Conservation (phyloP, 1,140 invertebrate genomes). For the Camponotus floridanus region DNA sequence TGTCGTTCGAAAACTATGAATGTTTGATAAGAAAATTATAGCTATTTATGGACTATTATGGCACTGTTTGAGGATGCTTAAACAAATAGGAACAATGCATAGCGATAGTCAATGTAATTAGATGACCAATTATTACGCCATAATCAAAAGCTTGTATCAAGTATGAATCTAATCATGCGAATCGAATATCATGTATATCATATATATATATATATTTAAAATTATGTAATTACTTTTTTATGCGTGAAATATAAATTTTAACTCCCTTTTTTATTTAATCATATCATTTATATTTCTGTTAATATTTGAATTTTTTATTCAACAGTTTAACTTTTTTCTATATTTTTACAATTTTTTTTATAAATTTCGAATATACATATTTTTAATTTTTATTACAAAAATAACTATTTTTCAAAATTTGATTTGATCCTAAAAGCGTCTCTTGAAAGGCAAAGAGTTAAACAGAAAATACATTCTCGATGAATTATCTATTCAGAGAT, state of each 20-base stretch:
- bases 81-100: not conserved
- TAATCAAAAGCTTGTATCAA: conserved; percentile 50
- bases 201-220: not conserved
- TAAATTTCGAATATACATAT: not conserved
- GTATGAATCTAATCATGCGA: conserved; percentile 30
- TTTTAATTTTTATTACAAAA: conserved; percentile 32
- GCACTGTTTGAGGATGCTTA: not conserved
- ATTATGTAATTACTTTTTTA: not conserved
- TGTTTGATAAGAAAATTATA: not conserved
- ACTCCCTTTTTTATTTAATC: not conserved
- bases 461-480: not conserved
- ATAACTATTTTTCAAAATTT: conserved; percentile 17
- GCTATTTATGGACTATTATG: not conserved
- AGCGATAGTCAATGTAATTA: conserved; percentile 7
- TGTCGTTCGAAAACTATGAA: not conserved
- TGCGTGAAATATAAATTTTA: not conserved
- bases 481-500: conserved; percentile 50
- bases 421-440: conserved; percentile 16
- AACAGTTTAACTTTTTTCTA: not conserved
- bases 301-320: not conserved
- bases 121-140: conserved; percentile 13
- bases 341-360: not conserved
- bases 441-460: not conserved
- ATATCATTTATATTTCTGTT: not conserved
- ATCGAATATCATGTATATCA: not conserved